phyloP scores from a whole-genome alignment of 2,888 invertebrate genomes.

The Lathronympha strigana region DNA sequence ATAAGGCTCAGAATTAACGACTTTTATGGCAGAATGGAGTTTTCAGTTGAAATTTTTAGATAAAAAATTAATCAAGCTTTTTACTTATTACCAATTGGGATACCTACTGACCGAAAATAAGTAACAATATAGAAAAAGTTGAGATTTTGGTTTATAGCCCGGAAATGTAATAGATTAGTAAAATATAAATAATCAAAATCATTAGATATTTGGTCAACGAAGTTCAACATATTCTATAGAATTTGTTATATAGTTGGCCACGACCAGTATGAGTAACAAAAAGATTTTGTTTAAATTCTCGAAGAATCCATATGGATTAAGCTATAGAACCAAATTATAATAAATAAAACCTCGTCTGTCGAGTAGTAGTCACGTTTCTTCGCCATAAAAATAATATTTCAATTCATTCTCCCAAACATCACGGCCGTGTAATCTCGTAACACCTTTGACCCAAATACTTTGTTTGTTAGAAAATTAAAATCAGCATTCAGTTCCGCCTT shows the following conservation, averaged over 20 bases:
- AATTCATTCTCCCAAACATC: slow-evolving; percentile 7
- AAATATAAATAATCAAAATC: too few species aligned
- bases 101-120: too few species aligned
- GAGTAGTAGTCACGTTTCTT: slow-evolving; percentile 9
- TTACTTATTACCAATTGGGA: too few species aligned
- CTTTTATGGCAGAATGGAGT: not conserved
- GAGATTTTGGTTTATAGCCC: too few species aligned
- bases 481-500: slow-evolving; percentile 30
- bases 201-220: too few species aligned
- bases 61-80: not conserved
- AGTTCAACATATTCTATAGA: too few species aligned
- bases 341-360: not conserved
- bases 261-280: too few species aligned
- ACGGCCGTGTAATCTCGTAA: slow-evolving; percentile 32
- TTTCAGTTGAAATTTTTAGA: not conserved
- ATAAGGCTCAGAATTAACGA: slow-evolving; percentile 53
- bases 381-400: slow-evolving; percentile 17
- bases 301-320: not conserved
- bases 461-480: slow-evolving; percentile 36
- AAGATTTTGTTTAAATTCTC: too few species aligned
- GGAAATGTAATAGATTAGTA: too few species aligned
- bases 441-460: slow-evolving; percentile 38
- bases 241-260: too few species aligned
- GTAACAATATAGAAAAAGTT: too few species aligned
- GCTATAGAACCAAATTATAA: not conserved